These are phyloP conservation scores for Sminthurides aquaticus DNA, from an alignment of 2,888 invertebrate genomes.

Conservation along the genomic window DNA sequence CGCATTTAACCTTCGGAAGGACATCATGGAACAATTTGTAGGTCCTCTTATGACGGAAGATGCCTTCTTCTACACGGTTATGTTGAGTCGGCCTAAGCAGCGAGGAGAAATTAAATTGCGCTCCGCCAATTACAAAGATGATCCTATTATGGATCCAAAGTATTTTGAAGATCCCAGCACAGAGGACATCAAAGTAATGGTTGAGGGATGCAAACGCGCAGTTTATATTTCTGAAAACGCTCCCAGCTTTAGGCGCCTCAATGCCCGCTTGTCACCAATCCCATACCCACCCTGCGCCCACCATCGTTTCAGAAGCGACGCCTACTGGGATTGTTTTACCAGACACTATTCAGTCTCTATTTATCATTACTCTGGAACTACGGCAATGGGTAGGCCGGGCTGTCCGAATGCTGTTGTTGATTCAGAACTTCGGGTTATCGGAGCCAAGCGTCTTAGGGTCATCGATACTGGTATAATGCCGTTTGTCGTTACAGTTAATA, in stretches of 20 bases:
- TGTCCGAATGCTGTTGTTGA: slow-evolving; percentile 34
- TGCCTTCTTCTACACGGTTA: slow-evolving; percentile 40
- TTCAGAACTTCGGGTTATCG: slow-evolving; percentile 34
- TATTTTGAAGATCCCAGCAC: slow-evolving; percentile 38
- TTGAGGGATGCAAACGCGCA: slow-evolving; percentile 38
- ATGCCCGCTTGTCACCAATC: slow-evolving; percentile 28
- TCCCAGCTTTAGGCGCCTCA: slow-evolving; percentile 29
- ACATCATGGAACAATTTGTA: slow-evolving; percentile 37
- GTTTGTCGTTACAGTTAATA: slow-evolving; percentile 35
- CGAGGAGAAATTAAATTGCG: slow-evolving; percentile 28
- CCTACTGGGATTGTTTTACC: slow-evolving; percentile 40
- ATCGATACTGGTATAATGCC: slow-evolving; percentile 40
- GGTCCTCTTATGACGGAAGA: slow-evolving; percentile 38
- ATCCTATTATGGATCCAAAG: slow-evolving; percentile 34
- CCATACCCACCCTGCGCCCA: slow-evolving; percentile 34
- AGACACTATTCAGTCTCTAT: slow-evolving; percentile 36
- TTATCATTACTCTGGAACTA: slow-evolving; percentile 29
- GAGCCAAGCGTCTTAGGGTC: slow-evolving; percentile 36
- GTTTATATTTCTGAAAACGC: slow-evolving; percentile 41
- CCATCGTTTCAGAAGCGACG: slow-evolving; percentile 29
- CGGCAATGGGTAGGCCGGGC: slow-evolving; percentile 19
- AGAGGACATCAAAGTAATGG: slow-evolving; percentile 34
- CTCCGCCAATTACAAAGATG: slow-evolving; percentile 33
- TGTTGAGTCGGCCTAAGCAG: slow-evolving; percentile 39
- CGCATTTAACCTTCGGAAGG: slow-evolving; percentile 37